Evolutionary conservation across 2,113 vertebrate genomes (phyloP).

Genomic region (Caloenas nicobarica): DNA sequence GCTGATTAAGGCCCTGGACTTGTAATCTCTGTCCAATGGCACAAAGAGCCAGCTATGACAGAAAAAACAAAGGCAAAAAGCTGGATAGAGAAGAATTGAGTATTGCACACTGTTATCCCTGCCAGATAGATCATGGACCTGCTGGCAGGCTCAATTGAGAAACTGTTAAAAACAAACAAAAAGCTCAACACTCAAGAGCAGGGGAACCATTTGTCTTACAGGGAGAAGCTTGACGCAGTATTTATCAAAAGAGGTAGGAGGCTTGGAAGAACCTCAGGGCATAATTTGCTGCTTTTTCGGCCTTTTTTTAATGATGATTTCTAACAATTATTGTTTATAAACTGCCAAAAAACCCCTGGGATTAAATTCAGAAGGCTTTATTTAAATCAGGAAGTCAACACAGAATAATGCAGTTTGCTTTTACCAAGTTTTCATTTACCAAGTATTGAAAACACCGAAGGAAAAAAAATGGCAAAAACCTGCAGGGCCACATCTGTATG

Average conservation of each 20-base stretch:
- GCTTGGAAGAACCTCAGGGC: not conserved
- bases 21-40: not conserved
- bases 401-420: not conserved
- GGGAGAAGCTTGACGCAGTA: not conserved
- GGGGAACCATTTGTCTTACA: not conserved
- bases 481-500: not conserved
- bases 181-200: not conserved
- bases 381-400: not conserved
- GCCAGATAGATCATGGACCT: not conserved
- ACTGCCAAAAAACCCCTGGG: not conserved
- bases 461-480: not conserved
- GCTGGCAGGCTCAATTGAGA: not conserved
- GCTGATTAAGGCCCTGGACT: not conserved
- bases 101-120: not conserved
- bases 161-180: conserved; percentile 24
- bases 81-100: not conserved
- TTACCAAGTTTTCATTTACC: not conserved
- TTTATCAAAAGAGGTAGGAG: not conserved
- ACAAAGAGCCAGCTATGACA: not conserved
- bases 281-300: not conserved
- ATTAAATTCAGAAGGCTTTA: not conserved
- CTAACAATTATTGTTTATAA: not conserved
- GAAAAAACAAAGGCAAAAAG: not conserved
- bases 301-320: not conserved
- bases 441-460: not conserved